These are phyloP conservation scores for Hemaris fuciformis DNA, from an alignment of 2,888 invertebrate genomes.

Conservation along the genomic window DNA sequence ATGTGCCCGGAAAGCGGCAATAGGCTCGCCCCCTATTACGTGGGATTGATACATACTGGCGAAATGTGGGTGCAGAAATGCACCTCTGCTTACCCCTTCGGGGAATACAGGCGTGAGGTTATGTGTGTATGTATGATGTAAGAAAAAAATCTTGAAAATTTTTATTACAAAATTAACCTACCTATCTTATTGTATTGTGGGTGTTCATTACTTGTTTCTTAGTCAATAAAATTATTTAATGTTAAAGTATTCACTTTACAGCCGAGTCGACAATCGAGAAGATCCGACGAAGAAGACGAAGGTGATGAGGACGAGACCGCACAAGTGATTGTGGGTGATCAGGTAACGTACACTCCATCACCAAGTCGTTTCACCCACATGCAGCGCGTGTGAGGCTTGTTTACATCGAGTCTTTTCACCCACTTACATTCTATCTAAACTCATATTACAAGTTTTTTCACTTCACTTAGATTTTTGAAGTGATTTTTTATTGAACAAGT, in stretches of 20 bases:
- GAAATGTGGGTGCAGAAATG: too few relatives aligned
- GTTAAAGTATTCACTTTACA: conserved; percentile 24
- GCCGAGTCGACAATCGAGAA: conserved; percentile 48
- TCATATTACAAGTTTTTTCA: neutral
- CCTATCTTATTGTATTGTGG: too few relatives aligned
- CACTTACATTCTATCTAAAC: neutral
- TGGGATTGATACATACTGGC: too few relatives aligned
- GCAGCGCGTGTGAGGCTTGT: neutral
- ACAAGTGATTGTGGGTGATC: conserved; percentile 80
- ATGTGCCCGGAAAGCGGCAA: too few relatives aligned
- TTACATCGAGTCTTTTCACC: neutral
- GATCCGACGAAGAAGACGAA: conserved; percentile 69
- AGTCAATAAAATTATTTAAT: too few relatives aligned
- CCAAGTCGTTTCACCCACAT: neutral
- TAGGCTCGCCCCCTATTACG: too few relatives aligned
- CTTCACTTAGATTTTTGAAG: neutral
- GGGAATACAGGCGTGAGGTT: too few relatives aligned
- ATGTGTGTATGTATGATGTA: too few relatives aligned
- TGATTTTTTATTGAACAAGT: neutral
- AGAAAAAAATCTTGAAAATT: too few relatives aligned
- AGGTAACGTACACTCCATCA: conserved; percentile 59
- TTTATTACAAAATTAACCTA: too few relatives aligned
- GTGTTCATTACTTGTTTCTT: too few relatives aligned
- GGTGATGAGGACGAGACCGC: conserved; percentile 76
- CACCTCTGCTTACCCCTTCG: too few relatives aligned